phyloP scores from a whole-genome alignment of 1,140 invertebrate species.

The Drosophila ercepeae region DNA sequence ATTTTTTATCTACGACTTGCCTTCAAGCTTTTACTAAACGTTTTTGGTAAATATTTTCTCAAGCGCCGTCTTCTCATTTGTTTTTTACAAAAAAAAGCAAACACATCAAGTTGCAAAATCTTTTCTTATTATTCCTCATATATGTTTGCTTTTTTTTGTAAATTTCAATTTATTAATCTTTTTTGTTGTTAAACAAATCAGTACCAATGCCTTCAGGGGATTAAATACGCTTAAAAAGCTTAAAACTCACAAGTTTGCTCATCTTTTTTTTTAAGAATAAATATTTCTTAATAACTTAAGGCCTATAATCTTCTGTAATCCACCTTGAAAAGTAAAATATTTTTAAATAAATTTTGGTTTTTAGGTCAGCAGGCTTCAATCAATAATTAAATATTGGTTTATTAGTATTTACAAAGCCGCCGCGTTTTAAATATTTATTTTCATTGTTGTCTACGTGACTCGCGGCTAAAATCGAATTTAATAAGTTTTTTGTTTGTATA shows the following conservation, averaged over 20 bases:
- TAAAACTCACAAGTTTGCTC: too few relatives aligned
- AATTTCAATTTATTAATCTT: slow-evolving; percentile 10
- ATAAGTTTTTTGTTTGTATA: slow-evolving; percentile 24
- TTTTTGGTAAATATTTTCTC: slow-evolving; percentile 51
- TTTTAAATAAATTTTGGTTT: slow-evolving; percentile 24
- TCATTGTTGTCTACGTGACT: slow-evolving; percentile 1
- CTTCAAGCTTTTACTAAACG: slow-evolving; percentile 28
- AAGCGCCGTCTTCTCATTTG: slow-evolving; percentile 39
- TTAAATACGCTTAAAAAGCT: slow-evolving; percentile 5
- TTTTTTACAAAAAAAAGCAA: slow-evolving; percentile 51
- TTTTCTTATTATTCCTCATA: slow-evolving; percentile 11
- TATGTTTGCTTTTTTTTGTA: slow-evolving; percentile 15
- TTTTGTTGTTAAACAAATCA: slow-evolving; percentile 26
- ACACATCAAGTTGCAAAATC: slow-evolving; percentile 54
- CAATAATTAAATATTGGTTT: slow-evolving; percentile 36
- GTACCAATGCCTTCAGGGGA: too few relatives aligned
- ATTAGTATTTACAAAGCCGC: slow-evolving; percentile 21
- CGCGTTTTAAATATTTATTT: slow-evolving; percentile 16
- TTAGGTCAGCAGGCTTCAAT: slow-evolving; percentile 27
- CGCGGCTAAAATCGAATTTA: slow-evolving; percentile 25
- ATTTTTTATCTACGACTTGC: slow-evolving; percentile 10
- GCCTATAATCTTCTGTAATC: slow-evolving; percentile 18
- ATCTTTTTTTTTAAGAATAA: too few relatives aligned
- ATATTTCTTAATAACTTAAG: slow-evolving; percentile 21
- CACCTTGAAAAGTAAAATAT: slow-evolving; percentile 28